A percentile compares a stretch with the other conserved stretches of the same genome.
Evolutionary conservation across 2,113 vertebrate species (phyloP).

Genomic region (Bubalus kerabau): DNA sequence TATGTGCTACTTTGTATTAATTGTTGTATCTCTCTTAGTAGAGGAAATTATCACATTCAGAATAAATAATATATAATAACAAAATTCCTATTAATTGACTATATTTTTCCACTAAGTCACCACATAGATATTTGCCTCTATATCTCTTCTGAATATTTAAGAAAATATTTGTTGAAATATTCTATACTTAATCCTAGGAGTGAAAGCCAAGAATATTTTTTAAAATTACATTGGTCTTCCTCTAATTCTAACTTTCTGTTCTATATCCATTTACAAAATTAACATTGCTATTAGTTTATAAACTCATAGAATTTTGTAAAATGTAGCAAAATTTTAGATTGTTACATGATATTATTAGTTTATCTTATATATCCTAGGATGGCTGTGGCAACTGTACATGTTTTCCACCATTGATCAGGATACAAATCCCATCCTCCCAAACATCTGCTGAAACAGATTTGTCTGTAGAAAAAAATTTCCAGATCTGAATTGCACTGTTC

Average conservation of each 20-base stretch:
- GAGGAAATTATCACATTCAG: not conserved
- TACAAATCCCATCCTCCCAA: slow-evolving; percentile 9
- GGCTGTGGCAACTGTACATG: not conserved
- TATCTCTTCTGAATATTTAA: not conserved
- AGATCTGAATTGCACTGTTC: slow-evolving; percentile 68
- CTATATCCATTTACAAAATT: not conserved
- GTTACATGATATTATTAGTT: not conserved
- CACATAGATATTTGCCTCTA: not conserved
- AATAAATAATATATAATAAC: not conserved
- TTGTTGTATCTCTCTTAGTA: not conserved
- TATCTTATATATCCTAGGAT: not conserved
- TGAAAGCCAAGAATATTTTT: not conserved
- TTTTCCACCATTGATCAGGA: slow-evolving; percentile 28
- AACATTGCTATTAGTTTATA: not conserved
- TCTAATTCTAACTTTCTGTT: not conserved
- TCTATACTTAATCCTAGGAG: not conserved
- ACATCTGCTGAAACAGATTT: slow-evolving; percentile 66
- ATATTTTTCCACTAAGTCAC: not conserved
- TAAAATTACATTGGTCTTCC: not conserved
- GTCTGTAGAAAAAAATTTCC: slow-evolving; percentile 44
- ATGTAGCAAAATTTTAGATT: not conserved
- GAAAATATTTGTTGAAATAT: not conserved
- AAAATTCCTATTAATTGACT: not conserved
- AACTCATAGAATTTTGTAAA: not conserved
- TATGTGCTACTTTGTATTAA: not conserved